Percentiles rank a stretch among this genome's conserved stretches.
phyloP scores from a whole-genome alignment of 2,113 vertebrate genomes.

The Natator depressus region DNA sequence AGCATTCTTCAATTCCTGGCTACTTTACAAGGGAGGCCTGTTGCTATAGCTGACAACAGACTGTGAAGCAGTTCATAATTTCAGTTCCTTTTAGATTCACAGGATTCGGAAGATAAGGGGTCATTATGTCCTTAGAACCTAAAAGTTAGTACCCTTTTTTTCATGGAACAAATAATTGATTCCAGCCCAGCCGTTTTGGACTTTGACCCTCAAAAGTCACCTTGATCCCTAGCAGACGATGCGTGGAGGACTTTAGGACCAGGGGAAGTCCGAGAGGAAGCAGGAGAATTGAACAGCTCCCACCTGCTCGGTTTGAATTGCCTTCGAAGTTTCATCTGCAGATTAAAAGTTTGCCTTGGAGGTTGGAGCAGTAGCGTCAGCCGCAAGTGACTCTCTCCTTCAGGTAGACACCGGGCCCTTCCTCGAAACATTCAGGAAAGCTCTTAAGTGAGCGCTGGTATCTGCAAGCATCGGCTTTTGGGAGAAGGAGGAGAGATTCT shows the following conservation, averaged over 20 bases:
- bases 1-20: not conserved
- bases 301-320: slow-evolving; percentile 29
- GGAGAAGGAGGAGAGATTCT: not conserved
- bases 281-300: slow-evolving; percentile 7
- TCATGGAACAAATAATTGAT: not conserved
- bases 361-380: not conserved
- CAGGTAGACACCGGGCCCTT: too few species aligned
- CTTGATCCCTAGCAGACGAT: not conserved
- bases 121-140: not conserved
- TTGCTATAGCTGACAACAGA: not conserved
- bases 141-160: not conserved
- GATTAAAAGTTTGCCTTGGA: not conserved
- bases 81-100: not conserved
- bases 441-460: not conserved
- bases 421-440: not conserved
- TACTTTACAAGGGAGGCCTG: not conserved
- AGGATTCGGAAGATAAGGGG: not conserved
- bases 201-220: too few species aligned
- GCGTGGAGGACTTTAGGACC: not conserved
- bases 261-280: not conserved
- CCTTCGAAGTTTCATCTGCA: not conserved
- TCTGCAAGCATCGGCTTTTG: not conserved
- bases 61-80: not conserved
- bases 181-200: not conserved
- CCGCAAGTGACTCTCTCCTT: not conserved